phyloP scores from a whole-genome alignment of 2,797 vertebrate species.

The Hozukius guyotensis region DNA sequence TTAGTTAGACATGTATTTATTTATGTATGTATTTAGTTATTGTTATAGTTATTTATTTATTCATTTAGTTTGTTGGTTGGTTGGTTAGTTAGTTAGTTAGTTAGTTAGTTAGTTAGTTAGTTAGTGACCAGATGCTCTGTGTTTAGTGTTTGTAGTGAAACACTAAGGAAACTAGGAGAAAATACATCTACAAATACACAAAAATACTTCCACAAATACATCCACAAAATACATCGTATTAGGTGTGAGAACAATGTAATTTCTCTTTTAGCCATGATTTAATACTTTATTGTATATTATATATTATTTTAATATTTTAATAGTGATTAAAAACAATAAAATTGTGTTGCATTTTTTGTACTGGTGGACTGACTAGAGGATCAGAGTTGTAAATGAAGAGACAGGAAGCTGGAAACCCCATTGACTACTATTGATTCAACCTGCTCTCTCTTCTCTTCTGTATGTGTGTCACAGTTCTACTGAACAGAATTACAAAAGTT shows the following conservation, averaged over 20 bases:
- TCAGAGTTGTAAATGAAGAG: not conserved
- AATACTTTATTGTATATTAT: not conserved
- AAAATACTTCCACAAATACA: not conserved
- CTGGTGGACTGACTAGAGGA: too few species aligned
- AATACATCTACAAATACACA: not conserved
- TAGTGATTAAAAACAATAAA: not conserved
- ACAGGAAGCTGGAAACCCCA: too few species aligned
- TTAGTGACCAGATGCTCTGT: not conserved
- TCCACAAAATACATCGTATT: not conserved
- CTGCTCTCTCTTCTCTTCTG: not conserved
- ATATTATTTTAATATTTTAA: not conserved
- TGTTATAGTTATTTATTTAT: too few species aligned
- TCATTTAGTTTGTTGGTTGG: too few species aligned
- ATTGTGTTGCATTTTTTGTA: not conserved
- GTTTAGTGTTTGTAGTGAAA: not conserved
- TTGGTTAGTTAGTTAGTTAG: too few species aligned
- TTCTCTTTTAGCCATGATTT: not conserved
- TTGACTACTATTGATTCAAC: not conserved
- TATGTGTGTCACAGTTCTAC: not conserved
- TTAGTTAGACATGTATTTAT: too few species aligned
- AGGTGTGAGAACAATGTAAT: not conserved
- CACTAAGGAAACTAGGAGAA: not conserved
- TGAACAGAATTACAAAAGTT: too few species aligned
- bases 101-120: too few species aligned
- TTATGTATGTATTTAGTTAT: too few species aligned